Base-by-base conservation (phyloP, 2,797 vertebrate genomes). In the Sebastolobus alascanus region DNA sequence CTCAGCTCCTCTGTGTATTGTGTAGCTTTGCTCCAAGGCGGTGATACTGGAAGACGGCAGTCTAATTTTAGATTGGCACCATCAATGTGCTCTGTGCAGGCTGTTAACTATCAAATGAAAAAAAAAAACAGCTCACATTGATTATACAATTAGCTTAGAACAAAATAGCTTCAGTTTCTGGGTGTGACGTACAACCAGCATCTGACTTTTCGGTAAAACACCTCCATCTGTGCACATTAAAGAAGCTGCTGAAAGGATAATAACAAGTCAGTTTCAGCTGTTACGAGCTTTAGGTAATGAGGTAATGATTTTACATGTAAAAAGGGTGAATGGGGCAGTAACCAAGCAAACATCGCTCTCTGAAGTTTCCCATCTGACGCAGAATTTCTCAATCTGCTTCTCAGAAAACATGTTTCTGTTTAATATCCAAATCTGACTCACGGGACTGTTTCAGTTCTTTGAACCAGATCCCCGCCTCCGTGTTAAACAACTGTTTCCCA, bases 1-100 rank as follows among this genome's bases (percentile, higher is more conserved):
- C 84, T 84, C 87, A 68, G 86, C 80, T 88, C 83, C 87, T 91
- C 86, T 94, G 85, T 93, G 71, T 65, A 84, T 92, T 94, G 89
- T 92, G 84, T 50, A 70, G 81, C 75, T 82, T 83, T 59, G 88
- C 84, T 83, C 75, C 11, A 68, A 68, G 74, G 73, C 77, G 27
- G 54, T 31, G 40, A 83, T 65, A 65, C 73, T 63, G 64, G 68
- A 82, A 82, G 76, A 79, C 37, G 73, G 64, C 11, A 9, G 59
- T 33, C 52, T 92, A 89, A 91, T 91, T 92, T 93, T 91, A 91
- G 88, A 78, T 79, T 74, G 73, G 5, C 54, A 37, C 6, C 16
- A 25, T 83, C 88, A 73, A 33, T 80, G 83, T 84, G 80, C 77
- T 80, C 68, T 75, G 73, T 60, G 52, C 40, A 77, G 68, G 59